Evolutionary conservation across 2,113 vertebrate genomes (phyloP).

Genomic region (Tympanuchus pallidicinctus): DNA sequence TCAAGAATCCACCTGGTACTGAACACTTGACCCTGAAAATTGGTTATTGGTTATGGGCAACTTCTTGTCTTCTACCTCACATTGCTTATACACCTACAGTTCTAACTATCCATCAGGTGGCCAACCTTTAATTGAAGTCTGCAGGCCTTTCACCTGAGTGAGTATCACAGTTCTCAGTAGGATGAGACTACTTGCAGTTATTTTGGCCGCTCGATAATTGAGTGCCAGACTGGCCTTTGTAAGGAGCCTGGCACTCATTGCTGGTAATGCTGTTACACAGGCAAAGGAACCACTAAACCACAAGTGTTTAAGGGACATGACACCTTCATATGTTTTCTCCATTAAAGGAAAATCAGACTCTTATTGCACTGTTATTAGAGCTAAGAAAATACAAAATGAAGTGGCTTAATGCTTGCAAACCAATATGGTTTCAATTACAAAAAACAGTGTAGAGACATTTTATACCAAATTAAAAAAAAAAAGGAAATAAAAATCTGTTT

Average conservation of each 20-base stretch:
- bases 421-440: background rate
- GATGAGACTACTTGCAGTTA: background rate
- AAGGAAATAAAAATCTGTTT: background rate
- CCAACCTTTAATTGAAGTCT: background rate
- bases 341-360: slow-evolving; percentile 29
- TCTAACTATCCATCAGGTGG: accelerated
- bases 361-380: background rate
- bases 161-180: background rate
- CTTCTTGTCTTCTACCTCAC: background rate
- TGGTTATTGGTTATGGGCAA: background rate
- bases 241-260: background rate
- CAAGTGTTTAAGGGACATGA: accelerated
- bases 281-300: background rate
- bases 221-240: background rate
- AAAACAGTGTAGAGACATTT: background rate
- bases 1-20: background rate
- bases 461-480: background rate
- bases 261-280: background rate
- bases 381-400: background rate
- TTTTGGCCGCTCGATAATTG: background rate
- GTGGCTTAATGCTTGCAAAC: background rate
- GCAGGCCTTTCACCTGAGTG: background rate
- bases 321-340: background rate
- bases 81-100: background rate
- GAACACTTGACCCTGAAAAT: background rate